Evolutionary conservation across 2,797 vertebrate species (phyloP), one percentile per base, ranked within the genome.

Genomic region (Diplodus sargus): DNA sequence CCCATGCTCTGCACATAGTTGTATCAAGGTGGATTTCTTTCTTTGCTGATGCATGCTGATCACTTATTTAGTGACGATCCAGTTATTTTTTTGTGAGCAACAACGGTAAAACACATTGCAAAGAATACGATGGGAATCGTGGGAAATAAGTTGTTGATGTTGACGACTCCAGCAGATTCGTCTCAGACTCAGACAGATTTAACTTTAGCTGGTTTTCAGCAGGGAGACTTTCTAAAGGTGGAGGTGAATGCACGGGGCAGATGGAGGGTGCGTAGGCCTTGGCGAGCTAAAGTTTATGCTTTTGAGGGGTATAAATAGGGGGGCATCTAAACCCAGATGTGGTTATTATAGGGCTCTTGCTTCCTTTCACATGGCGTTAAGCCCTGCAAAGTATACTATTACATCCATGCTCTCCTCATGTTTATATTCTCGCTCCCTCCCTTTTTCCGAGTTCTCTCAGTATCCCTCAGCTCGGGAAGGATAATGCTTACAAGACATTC

Each of bases 271-370:
- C 22, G 4, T 67, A 17, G 25, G 25, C 23, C 58, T n/a, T 17
- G 28, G 39, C 51, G 54, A 68, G 52, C 15, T 30, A 8, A 17
- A 17, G 45, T 70, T 82, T 61, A 64, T 67, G 13, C 48, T 22
- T 57, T 65, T 51, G 42, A 47, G 23, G 61, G 20, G 52, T 22
- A 62, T 48, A 23, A n/a, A 53, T 52, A n/a, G 22, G 59, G 58
- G 71, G 72, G 20, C 49, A 78, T 87, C 71, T 81, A 70, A 73
- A 78, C 28, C 47, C 84, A 88, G 70, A 90, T 83, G 84, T 85
- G 80, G 79, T 53, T 47, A 76, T 87, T 86, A 78, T 69, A 56
- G 20, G 48, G 54, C 66, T 42, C 63, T 66, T 63, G 70, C 66
- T 86, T 90, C 65, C 74, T 84, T 85, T 74, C 58, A 59, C 65